Evolutionary conservation across 2,113 vertebrate genomes (phyloP), one percentile per base, ranked within the genome.

Genomic region (Eptatretus burgeri): DNA sequence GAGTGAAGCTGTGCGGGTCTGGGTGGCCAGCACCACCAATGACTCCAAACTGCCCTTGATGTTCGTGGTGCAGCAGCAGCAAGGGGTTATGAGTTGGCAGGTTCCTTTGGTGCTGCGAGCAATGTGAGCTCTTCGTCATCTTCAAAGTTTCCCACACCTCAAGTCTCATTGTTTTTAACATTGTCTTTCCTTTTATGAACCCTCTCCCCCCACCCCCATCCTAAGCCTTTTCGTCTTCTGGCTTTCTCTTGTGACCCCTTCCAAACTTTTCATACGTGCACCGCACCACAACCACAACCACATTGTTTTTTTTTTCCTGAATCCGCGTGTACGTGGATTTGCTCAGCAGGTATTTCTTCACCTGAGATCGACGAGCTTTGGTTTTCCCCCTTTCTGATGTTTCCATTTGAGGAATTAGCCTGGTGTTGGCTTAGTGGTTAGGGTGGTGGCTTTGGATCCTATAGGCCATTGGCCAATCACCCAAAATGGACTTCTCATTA

Each of bases 81-180:
- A 93, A 69, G 85, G 82, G 0, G 87, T 95, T 63, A 77, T 95
- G 66, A 94, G 88, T 52, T 95, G 94, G 72, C 91, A 95, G 75
- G 80, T 91, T 71, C 91, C 91, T 1, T 80, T 96, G 69, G 83
- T 91, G 71, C 81, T 95, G 1, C 77, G 91, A 70, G 91, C 86
- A 49, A 76, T 87, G 91, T 96, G 75, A 94, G 91, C 93, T 73
- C 1, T 10, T 49, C 64, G 49, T 63, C 17, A 63, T 50, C n/a
- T 2, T 16, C 2, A 51, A 10, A 8, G 14, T 68, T 13, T 27
- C 51, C 19, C n/a, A 2, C 2, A 1, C 0, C 56, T 10, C 56
- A n/a, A 10, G 2, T 19, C 13, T 19, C 56, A n/a, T 13, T 17
- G n/a, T 62, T 19, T 19, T 19, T 5, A 16, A 18, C 12, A 27